Evolutionary conservation across 2,797 vertebrate species (phyloP).

Genomic region (Eutrigla gurnardus): DNA sequence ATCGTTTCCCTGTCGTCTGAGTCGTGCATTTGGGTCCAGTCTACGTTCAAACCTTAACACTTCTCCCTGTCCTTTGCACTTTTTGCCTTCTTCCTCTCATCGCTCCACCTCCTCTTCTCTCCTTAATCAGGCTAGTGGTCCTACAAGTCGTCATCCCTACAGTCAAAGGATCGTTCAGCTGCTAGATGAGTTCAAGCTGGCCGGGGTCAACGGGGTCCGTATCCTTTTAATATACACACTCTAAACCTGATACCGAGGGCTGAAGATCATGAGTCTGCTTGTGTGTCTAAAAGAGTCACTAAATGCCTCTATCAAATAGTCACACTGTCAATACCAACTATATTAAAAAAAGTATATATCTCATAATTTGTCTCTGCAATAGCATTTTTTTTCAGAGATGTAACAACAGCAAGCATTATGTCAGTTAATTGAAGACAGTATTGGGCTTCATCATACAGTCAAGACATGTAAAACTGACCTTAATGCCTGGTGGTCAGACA

Average conservation of each 20-base stretch:
- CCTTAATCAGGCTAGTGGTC: slow-evolving; percentile 80
- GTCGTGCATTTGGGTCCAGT: no score
- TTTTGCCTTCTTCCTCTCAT: neutral
- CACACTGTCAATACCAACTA: neutral
- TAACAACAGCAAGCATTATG: neutral
- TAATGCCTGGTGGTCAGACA: slow-evolving; percentile 76
- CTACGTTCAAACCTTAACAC: no score
- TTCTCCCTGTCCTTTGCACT: neutral
- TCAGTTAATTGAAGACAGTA: neutral
- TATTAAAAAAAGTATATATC: neutral
- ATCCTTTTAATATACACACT: slow-evolving; percentile 79
- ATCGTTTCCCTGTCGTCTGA: no score
- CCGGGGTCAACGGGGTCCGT: slow-evolving; percentile 88
- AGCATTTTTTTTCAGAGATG: neutral
- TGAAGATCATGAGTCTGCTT: neutral
- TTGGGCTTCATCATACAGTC: neutral
- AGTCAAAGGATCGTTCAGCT: slow-evolving; percentile 83
- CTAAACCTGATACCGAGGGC: slow-evolving; percentile 14
- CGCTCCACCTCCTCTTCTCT: neutral
- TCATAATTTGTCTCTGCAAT: neutral
- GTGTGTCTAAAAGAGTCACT: slow-evolving; percentile 2
- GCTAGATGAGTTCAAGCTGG: slow-evolving; percentile 90
- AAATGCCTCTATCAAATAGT: neutral
- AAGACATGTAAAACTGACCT: slow-evolving; percentile 31
- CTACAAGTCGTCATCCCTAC: slow-evolving; percentile 76